phyloP scores from a whole-genome alignment of 1,140 invertebrate genomes.

The Holcopasites calliopsidis region DNA sequence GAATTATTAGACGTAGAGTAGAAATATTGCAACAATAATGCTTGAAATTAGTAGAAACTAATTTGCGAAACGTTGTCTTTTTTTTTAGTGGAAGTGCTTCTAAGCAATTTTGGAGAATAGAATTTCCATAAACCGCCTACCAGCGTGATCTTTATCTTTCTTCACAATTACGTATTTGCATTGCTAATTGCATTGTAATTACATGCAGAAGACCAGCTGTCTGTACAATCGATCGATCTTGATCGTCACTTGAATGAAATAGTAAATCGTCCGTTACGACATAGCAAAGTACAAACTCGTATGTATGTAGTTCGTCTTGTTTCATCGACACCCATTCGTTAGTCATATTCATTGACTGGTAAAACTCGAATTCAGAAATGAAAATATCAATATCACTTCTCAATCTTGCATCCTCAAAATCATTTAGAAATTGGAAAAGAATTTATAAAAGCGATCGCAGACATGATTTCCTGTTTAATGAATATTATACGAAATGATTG shows the following conservation, averaged over 20 bases:
- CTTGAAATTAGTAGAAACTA: too few relatives aligned
- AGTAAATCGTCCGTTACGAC: conserved; percentile 1
- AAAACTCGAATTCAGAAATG: not conserved
- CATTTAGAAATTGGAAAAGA: too few relatives aligned
- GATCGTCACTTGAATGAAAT: conserved; percentile 18
- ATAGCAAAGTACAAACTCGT: not conserved
- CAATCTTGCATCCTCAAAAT: too few relatives aligned
- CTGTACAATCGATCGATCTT: conserved; percentile 8
- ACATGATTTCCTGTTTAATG: too few relatives aligned
- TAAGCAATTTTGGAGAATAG: not conserved
- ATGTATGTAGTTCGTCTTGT: not conserved
- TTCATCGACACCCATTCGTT: not conserved
- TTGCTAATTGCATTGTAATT: conserved; percentile 20
- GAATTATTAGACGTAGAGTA: too few relatives aligned
- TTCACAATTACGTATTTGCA: conserved; percentile 1
- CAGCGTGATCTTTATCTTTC: not conserved
- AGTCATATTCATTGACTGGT: conserved; percentile 2
- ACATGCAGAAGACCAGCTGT: conserved; percentile 1
- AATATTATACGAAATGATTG: too few relatives aligned
- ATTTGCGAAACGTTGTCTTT: not conserved
- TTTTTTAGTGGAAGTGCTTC: not conserved
- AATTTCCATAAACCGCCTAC: not conserved
- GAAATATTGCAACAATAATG: too few relatives aligned
- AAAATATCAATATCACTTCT: too few relatives aligned
- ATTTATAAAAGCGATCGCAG: too few relatives aligned